phyloP scores from a whole-genome alignment of 1,140 invertebrate species.

The Cydia strobilella region DNA sequence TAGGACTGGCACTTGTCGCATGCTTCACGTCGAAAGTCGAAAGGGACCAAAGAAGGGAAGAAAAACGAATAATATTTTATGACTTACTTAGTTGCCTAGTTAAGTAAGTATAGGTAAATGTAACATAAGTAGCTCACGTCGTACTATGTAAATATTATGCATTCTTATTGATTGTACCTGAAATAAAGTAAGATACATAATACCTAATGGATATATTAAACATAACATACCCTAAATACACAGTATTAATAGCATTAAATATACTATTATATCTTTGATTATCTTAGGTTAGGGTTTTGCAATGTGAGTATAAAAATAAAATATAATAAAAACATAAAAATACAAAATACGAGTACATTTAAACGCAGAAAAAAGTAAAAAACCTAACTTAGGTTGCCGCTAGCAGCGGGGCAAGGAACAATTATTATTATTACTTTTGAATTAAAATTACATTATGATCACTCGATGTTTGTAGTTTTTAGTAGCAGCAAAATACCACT shows the following conservation, averaged over 20 bases:
- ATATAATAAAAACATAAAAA: no score
- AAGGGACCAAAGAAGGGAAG: background rate
- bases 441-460: background rate
- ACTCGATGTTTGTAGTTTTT: background rate
- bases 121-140: background rate
- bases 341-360: no score
- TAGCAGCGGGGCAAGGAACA: no score
- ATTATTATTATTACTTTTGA: background rate
- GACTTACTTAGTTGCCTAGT: background rate
- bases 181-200: no score
- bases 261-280: no score
- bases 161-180: background rate
- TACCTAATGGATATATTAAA: no score
- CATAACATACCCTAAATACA: no score
- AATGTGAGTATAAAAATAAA: no score
- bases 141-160: no score
- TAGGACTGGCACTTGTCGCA: slow-evolving; percentile 73
- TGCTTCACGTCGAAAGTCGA: slow-evolving; percentile 36
- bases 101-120: background rate
- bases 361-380: no score
- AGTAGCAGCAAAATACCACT: background rate
- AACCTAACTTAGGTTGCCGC: no score
- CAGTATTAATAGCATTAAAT: background rate
- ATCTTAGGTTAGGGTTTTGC: no score
- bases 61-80: background rate